Evolutionary conservation across 2,888 invertebrate species (phyloP).

Genomic region (Polydrusus pterygomalis): DNA sequence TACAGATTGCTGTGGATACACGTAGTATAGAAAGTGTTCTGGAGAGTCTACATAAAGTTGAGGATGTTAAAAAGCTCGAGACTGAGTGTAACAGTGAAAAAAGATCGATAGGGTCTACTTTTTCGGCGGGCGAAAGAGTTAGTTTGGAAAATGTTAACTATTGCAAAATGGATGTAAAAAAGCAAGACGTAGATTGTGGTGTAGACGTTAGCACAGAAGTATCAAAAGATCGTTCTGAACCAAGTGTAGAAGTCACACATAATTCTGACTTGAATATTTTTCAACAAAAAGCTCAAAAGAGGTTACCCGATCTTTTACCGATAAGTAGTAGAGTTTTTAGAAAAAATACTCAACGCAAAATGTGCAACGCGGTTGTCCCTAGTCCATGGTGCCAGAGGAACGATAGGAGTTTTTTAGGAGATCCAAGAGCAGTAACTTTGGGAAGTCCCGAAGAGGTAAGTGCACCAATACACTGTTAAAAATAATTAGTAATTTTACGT

Average conservation of each 20-base stretch:
- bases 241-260: neutral
- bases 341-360: constrained; percentile 61
- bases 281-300: constrained; percentile 57
- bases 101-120: neutral
- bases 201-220: neutral
- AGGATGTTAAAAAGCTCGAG: constrained; percentile 30
- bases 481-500: too few relatives aligned
- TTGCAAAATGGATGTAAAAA: constrained; percentile 14
- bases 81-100: constrained; percentile 1
- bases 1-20: constrained; percentile 64
- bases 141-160: neutral
- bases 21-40: constrained; percentile 26
- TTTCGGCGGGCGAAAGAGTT: neutral
- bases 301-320: constrained; percentile 67
- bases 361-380: constrained; percentile 75
- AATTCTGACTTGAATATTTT: neutral
- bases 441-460: constrained; percentile 54
- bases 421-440: constrained; percentile 65
- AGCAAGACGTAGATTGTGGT: constrained; percentile 14
- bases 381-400: constrained; percentile 76
- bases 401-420: constrained; percentile 64
- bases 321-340: constrained; percentile 57
- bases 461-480: too few relatives aligned
- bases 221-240: neutral
- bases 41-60: constrained; percentile 9